These are phyloP conservation scores for Mohoua ochrocephala DNA, from an alignment of 2,113 vertebrate species.

Conservation along the genomic window DNA sequence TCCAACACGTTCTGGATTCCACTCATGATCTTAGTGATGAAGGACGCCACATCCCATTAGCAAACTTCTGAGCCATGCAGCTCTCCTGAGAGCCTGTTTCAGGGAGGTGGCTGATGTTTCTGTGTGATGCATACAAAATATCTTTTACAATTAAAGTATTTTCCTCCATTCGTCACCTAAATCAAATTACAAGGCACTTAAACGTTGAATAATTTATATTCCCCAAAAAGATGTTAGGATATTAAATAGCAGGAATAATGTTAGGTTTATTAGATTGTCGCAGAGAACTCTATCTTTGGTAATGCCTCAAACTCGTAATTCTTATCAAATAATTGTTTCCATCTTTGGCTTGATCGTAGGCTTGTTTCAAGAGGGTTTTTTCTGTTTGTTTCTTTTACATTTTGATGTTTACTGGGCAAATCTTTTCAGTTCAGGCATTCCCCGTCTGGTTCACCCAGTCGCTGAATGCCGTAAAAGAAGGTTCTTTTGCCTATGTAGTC, in stretches of 20 bases:
- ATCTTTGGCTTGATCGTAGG: background rate
- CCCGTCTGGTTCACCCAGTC: background rate
- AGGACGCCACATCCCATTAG: slow-evolving; percentile 11
- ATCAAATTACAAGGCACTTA: slow-evolving; percentile 24
- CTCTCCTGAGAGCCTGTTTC: slow-evolving; percentile 30
- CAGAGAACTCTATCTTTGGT: background rate
- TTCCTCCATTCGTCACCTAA: slow-evolving; percentile 15
- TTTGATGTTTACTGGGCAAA: background rate
- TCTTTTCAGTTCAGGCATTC: background rate
- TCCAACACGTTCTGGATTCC: background rate
- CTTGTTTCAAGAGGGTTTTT: background rate
- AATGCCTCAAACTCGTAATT: background rate
- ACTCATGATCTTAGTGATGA: background rate
- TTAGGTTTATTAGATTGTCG: slow-evolving; percentile 25
- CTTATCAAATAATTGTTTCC: background rate
- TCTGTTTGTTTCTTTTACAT: background rate
- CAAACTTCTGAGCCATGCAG: slow-evolving; percentile 8
- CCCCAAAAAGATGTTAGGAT: slow-evolving; percentile 25
- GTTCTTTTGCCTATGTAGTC: background rate
- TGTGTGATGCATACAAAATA: slow-evolving; percentile 22
- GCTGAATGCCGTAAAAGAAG: background rate
- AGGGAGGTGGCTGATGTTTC: background rate
- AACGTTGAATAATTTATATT: slow-evolving; percentile 56
- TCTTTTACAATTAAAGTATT: slow-evolving; percentile 30
- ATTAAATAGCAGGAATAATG: slow-evolving; percentile 36